Evolutionary conservation across 1,140 invertebrate species (phyloP).

Genomic region (Pseudachorutes palmiensis): DNA sequence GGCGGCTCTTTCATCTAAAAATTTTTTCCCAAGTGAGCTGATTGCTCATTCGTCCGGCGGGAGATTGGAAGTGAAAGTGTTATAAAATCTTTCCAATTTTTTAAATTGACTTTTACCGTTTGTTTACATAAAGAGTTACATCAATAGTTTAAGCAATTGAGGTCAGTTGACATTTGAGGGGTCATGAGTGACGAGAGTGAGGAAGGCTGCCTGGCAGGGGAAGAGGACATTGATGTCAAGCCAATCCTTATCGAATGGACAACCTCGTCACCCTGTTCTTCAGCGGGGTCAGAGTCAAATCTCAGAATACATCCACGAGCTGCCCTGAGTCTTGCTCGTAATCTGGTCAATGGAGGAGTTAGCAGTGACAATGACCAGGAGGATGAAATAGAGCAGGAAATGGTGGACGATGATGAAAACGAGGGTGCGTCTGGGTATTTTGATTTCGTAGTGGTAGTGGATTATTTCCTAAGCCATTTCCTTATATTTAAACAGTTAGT

Average conservation of each 20-base stretch:
- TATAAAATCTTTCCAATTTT: too few relatives aligned
- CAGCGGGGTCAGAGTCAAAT: not conserved
- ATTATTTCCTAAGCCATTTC: too few relatives aligned
- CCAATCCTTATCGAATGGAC: slow-evolving; percentile 2
- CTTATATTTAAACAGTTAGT: too few relatives aligned
- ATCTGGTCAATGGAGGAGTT: not conserved
- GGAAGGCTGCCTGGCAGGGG: not conserved
- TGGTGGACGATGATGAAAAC: not conserved
- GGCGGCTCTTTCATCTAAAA: too few relatives aligned
- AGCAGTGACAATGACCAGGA: slow-evolving; percentile 5
- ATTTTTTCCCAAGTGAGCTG: too few relatives aligned
- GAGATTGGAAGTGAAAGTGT: too few relatives aligned
- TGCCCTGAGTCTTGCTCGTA: not conserved
- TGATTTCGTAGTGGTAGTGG: not conserved
- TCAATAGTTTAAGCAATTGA: too few relatives aligned
- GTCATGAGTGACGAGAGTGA: not conserved
- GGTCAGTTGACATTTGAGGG: not conserved
- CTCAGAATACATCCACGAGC: not conserved
- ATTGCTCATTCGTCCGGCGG: too few relatives aligned
- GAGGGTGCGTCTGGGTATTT: not conserved
- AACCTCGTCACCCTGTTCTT: slow-evolving; percentile 1
- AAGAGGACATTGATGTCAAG: slow-evolving; percentile 5
- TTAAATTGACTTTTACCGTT: too few relatives aligned
- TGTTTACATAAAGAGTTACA: too few relatives aligned
- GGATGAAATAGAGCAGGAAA: not conserved